Evolutionary conservation across 1,140 invertebrate species (phyloP).

Genomic region (Sycophaga agraensis): DNA sequence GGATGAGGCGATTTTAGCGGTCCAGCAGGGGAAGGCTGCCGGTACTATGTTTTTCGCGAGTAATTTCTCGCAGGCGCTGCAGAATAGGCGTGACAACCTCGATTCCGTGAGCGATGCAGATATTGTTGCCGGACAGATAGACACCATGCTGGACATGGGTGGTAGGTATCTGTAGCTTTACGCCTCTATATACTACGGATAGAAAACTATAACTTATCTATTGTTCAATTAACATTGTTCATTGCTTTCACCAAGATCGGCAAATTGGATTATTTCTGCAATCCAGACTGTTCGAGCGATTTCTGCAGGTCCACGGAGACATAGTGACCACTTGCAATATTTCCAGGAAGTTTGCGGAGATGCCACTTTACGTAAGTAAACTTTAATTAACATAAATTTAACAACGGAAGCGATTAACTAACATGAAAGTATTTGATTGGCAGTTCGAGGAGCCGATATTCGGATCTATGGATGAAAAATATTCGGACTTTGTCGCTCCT

Average conservation of each 20-base stretch:
- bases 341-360: constrained; percentile 57
- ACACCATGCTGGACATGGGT: constrained; percentile 71
- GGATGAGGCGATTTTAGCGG: constrained; percentile 62
- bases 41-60: constrained; percentile 71
- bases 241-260: constrained; percentile 62
- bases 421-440: constrained; percentile 35
- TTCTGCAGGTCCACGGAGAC: constrained; percentile 61
- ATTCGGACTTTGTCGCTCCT: constrained; percentile 75
- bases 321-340: constrained; percentile 64
- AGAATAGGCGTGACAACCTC: constrained; percentile 56
- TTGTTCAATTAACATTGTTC: background rate
- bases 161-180: constrained; percentile 53
- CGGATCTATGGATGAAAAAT: constrained; percentile 66
- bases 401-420: background rate
- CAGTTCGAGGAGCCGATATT: constrained; percentile 72
- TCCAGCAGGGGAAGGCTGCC: constrained; percentile 65
- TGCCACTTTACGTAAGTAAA: constrained; percentile 57
- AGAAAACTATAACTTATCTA: too few species aligned
- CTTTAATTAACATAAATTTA: background rate
- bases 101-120: constrained; percentile 51
- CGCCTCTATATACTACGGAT: background rate
- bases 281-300: constrained; percentile 64
- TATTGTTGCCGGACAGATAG: constrained; percentile 63
- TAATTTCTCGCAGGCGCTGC: constrained; percentile 74
- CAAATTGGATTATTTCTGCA: constrained; percentile 70